A percentile compares a stretch with the other conserved stretches of the same genome.
phyloP scores from a whole-genome alignment of 1,140 invertebrate species.

The Coptotermes formosanus region DNA sequence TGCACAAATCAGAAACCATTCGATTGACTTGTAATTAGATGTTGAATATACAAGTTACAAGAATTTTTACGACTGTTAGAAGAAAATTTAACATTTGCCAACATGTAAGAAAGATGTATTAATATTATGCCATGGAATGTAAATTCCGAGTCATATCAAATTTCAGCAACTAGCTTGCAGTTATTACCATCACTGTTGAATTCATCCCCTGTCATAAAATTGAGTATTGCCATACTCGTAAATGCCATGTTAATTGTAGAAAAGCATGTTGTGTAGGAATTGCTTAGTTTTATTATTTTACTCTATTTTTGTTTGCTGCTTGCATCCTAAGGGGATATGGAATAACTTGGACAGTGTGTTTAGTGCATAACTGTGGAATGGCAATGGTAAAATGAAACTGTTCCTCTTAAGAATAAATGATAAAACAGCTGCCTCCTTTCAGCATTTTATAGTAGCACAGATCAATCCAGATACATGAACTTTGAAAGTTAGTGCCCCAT shows the following conservation, averaged over 20 bases:
- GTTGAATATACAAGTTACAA: not conserved
- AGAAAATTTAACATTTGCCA: not conserved
- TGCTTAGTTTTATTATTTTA: not conserved
- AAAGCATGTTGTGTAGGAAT: not conserved
- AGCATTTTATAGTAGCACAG: not conserved
- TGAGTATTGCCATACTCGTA: slow-evolving; percentile 2
- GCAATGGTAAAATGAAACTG: not conserved
- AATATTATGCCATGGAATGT: not conserved
- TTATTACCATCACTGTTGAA: not conserved
- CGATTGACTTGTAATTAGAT: not conserved
- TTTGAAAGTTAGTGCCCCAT: not conserved
- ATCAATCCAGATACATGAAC: not conserved
- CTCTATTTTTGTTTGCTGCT: not conserved
- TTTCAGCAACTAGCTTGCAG: not conserved
- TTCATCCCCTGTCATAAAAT: not conserved
- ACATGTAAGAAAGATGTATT: not conserved
- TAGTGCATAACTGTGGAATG: not conserved
- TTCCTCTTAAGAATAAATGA: not conserved
- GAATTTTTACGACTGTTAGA: not conserved
- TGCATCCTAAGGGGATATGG: not conserved
- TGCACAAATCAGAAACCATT: not conserved
- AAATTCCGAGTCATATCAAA: not conserved
- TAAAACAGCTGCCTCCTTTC: not conserved
- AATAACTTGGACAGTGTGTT: not conserved
- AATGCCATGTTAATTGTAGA: not conserved